Base-by-base conservation (phyloP, 2,797 vertebrate species). In the Acrossocheilus wenchowensis region DNA sequence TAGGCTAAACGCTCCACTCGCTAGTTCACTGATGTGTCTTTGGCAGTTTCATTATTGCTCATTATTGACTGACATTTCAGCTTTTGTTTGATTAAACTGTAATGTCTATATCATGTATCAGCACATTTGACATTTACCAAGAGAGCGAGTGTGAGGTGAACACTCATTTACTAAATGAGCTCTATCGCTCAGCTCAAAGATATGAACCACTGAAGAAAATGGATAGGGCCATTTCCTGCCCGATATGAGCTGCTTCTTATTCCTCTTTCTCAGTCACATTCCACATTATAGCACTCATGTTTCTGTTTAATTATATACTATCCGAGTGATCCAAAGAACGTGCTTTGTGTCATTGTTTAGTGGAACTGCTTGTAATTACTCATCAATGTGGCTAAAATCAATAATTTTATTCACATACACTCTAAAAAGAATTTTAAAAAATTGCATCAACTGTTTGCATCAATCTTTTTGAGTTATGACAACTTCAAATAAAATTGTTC, bases 81-180 rank as follows among this genome's bases (percentile, higher is more conserved):
- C 80, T 77, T 81, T 81, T 84, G 69, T 81, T 86, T 82, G 85
- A 87, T 87, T 84, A 81, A 84, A 81, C 83, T 79, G 15, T 84
- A 77, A 83, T 75, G 79, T 81, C 79, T 50, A 23, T 54, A 57
- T 82, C 71, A 57, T 79, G 82, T 77, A 74, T 87, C 79, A 66
- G 10, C 86, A 72, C 21, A 78, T 62, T 84, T 89, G 86, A 79
- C 86, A 85, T 89, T 89, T 85, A 89, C 73, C 78, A 81, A 14
- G 52, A 87, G 85, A 71, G 48, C 39, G 85, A 84, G 81, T 77
- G 43, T 68, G 64, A 80, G 79, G 86, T 82, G 79, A 87, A 84
- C 43, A 45, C 52, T 80, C 66, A 81, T 87, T 81, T 77, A 78
- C 75, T 77, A 85, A 87, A 87, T 81, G 82, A 84, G 78, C 82